phyloP scores from a whole-genome alignment of 53 echinoderm and acorn worm species.

The Apostichopus leukothele region DNA sequence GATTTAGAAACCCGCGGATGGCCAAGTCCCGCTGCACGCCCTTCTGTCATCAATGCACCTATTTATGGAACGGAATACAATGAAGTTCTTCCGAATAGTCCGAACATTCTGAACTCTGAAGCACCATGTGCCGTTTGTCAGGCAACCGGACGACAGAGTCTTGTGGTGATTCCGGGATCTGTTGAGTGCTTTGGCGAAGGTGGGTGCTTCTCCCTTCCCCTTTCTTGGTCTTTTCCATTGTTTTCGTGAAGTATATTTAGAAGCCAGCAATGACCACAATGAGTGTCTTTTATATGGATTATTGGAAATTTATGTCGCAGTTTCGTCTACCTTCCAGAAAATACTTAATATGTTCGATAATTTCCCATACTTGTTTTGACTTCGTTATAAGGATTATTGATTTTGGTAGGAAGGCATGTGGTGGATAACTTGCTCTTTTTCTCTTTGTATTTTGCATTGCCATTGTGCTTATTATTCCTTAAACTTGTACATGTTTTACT shows the following conservation, averaged over 20 bases:
- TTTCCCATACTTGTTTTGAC: too few species aligned
- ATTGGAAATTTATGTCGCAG: too few species aligned
- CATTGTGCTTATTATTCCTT: too few species aligned
- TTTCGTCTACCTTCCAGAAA: too few species aligned
- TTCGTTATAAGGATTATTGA: too few species aligned
- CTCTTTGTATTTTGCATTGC: too few species aligned
- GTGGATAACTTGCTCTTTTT: too few species aligned
- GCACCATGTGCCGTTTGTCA: constrained; percentile 5
- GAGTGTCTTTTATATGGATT: too few species aligned
- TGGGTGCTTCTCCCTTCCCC: not conserved
- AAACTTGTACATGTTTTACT: too few species aligned
- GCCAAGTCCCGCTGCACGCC: not conserved
- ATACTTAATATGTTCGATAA: too few species aligned
- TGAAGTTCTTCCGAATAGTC: not conserved
- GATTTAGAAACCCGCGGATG: not conserved
- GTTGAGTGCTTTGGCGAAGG: not conserved
- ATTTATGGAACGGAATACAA: constrained; percentile 7
- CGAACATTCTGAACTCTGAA: not conserved
- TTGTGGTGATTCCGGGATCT: constrained; percentile 1
- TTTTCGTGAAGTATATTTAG: not conserved
- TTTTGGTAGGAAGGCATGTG: too few species aligned
- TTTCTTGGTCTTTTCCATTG: not conserved
- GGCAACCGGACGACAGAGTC: not conserved
- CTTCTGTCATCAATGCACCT: not conserved
- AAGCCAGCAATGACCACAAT: too few species aligned